These are phyloP conservation scores for Lucinisca nassula DNA, from an alignment of 2,888 invertebrate species.

Conservation along the genomic window DNA sequence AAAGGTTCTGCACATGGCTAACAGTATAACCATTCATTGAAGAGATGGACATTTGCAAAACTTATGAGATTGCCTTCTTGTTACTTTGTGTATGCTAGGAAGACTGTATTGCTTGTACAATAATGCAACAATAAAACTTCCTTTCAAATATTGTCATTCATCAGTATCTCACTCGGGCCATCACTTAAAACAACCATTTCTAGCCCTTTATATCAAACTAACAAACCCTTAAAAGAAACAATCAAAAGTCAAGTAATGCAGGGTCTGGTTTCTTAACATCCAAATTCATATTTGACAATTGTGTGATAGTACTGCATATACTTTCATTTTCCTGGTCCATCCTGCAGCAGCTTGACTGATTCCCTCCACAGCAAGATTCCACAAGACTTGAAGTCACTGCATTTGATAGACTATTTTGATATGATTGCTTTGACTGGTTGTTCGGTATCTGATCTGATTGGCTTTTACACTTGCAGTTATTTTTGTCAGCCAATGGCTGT, in stretches of 20 bases:
- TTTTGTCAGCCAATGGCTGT: slow-evolving; percentile 17
- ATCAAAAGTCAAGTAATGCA: slow-evolving; percentile 13
- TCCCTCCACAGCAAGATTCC: not conserved
- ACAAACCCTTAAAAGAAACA: no score
- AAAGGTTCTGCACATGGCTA: no score
- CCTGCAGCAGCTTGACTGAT: slow-evolving; percentile 13
- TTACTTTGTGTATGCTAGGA: no score
- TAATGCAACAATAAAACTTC: no score
- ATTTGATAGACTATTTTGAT: not conserved
- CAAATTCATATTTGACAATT: not conserved
- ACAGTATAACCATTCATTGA: no score
- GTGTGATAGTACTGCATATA: slow-evolving; percentile 3
- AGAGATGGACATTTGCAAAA: no score
- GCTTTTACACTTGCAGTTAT: slow-evolving; percentile 28
- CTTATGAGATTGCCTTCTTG: no score
- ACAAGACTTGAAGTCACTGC: not conserved
- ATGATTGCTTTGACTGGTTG: slow-evolving; percentile 34
- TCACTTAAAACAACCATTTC: no score
- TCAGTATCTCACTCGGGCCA: no score
- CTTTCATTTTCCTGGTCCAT: slow-evolving; percentile 57
- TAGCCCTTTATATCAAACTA: no score
- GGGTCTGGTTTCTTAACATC: slow-evolving; percentile 2
- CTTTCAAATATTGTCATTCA: no score
- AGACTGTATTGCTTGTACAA: no score
- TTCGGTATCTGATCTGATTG: not conserved